Conservation (phyloP, 2,797 vertebrate genomes). For the Dipus sagitta region DNA sequence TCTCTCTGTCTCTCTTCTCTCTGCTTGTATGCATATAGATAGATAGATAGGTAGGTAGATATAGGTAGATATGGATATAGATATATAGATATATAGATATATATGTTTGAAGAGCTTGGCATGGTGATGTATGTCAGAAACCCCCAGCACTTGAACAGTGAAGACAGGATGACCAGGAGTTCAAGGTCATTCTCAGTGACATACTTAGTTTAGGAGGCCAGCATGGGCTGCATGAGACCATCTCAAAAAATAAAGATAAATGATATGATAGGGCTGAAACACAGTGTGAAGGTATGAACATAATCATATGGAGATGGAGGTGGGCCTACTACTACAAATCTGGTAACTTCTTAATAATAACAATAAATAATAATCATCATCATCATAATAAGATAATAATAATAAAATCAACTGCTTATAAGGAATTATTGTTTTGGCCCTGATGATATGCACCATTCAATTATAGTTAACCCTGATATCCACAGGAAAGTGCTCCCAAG, state of each 20-base stretch:
- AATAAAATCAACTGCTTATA: neutral
- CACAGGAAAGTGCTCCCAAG: neutral
- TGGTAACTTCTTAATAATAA: neutral
- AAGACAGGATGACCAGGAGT: neutral
- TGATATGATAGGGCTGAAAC: neutral
- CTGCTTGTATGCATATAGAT: no score
- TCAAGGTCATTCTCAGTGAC: neutral
- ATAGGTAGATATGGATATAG: no score
- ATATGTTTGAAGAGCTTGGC: neutral
- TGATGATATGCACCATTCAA: neutral
- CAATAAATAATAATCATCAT: neutral
- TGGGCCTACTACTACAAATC: neutral
- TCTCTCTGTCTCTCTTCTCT: no score
- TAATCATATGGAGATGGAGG: neutral
- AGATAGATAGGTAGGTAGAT: no score
- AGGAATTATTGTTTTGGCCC: neutral
- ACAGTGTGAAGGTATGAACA: neutral
- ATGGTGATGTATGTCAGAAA: neutral
- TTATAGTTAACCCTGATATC: neutral
- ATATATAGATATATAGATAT: no score
- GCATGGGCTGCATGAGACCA: neutral
- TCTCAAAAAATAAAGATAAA: neutral
- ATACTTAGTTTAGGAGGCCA: neutral
- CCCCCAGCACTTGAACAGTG: neutral
- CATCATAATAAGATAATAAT: neutral